Percentiles rank a stretch among this genome's conserved stretches.
These are phyloP conservation scores for Sterrhoptilus dennistouni DNA, from an alignment of 2,113 vertebrate genomes.

Conservation along the genomic window DNA sequence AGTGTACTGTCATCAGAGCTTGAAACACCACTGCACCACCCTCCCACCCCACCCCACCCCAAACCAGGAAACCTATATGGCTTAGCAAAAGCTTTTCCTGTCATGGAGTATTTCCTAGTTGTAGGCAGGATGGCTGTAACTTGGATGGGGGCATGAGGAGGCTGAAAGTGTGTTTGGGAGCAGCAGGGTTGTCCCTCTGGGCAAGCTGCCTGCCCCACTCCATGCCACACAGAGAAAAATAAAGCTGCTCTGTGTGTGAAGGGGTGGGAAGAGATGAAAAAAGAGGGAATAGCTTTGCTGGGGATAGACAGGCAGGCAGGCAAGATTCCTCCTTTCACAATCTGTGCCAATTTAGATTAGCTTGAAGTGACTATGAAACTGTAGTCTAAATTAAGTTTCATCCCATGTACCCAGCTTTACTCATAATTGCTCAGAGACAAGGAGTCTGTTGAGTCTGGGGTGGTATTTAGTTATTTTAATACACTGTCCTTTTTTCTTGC, in stretches of 20 bases:
- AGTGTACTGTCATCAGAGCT: not conserved
- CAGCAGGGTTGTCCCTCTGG: not conserved
- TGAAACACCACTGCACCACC: not conserved
- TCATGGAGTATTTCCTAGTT: too few species aligned
- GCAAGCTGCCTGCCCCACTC: not conserved
- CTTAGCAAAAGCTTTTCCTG: not conserved
- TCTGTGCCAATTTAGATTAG: slow-evolving; percentile 6
- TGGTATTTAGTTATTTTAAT: slow-evolving; percentile 12
- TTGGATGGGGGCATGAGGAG: not conserved
- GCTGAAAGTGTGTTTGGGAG: not conserved
- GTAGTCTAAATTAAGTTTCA: slow-evolving; percentile 34
- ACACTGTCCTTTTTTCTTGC: not conserved
- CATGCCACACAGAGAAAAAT: not conserved
- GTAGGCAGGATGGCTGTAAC: not conserved
- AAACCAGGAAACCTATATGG: not conserved
- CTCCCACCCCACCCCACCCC: not conserved
- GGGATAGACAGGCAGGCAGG: not conserved
- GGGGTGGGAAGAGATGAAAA: too few species aligned
- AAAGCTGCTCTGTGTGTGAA: not conserved
- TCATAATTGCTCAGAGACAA: not conserved
- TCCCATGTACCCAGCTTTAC: not conserved
- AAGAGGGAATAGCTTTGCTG: not conserved
- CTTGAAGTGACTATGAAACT: slow-evolving; percentile 19
- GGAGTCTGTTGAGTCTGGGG: not conserved
- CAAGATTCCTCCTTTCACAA: not conserved